Base-by-base conservation (phyloP, 2,797 vertebrate genomes). In the Lutjanus argentimaculatus region DNA sequence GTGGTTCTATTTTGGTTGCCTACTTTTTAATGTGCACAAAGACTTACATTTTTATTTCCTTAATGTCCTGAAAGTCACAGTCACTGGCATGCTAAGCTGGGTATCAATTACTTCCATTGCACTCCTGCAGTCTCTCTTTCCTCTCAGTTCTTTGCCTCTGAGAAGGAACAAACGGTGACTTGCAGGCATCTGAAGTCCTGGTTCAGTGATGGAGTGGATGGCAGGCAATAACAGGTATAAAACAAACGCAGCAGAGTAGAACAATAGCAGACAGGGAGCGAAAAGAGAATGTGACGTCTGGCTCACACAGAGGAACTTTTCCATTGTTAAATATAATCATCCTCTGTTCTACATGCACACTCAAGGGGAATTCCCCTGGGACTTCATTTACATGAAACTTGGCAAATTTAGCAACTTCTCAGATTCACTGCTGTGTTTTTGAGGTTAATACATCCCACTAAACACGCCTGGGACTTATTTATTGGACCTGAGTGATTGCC, bases 281-380 rank as follows among this genome's bases (percentile, higher is more conserved):
- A 79, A 56, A 48, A 80, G 83, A 83, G 71, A 85, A 78, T 79
- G 72, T 84, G 72, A 89, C 40, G 74, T 72, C 64, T 84, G 79
- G 69, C 75, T 94, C 78, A 79, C 69, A 75, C 80, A 67, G 83
- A 88, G 85, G 66, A 92, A 89, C 79, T 88, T 91, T 93, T 86
- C 82, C 75, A 90, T 93, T 83, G 88, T 96, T 94, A 95, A 95
- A 95, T 96, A 94, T 95, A 95, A 95, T 93, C 92, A 93, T 91
- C 84, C 72, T 93, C 87, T 93, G 87, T 90, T 95, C 89, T 88
- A 67, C 86, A 62, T 77, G 81, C 86, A 89, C 66, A 85, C 88
- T 86, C 75, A 81, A 84, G 79, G 88, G 72, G 75, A 88, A 91
- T 80, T 83, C 93, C 86, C 65, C 55, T 46, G 81, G 88, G 93